phyloP scores from a whole-genome alignment of 2,113 vertebrate genomes.

The Progne subis region DNA sequence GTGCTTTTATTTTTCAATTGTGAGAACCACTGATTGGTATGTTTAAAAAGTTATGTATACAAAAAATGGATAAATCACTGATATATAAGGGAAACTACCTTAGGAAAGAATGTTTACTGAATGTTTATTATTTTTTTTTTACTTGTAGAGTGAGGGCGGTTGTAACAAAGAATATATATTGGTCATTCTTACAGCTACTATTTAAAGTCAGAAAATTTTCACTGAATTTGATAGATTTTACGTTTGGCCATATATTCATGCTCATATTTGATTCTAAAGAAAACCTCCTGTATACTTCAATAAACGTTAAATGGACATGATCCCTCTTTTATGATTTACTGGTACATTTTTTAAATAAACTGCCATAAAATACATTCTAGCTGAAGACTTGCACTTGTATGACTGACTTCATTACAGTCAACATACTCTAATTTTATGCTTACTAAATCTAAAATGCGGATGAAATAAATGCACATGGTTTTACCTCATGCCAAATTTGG shows the following conservation, averaged over 20 bases:
- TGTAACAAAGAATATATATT: conserved; percentile 94
- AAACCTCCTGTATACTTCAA: conserved; percentile 89
- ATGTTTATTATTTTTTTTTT: conserved; percentile 90
- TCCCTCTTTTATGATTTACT: conserved; percentile 88
- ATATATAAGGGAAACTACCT: conserved; percentile 97
- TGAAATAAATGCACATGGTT: conserved; percentile 88
- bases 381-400: conserved; percentile 85
- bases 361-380: conserved; percentile 81
- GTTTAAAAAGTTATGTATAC: conserved; percentile 98
- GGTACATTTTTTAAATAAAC: conserved; percentile 88
- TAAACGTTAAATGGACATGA: conserved; percentile 91
- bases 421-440: conserved; percentile 82
- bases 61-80: conserved; percentile 92
- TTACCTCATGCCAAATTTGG: conserved; percentile 84
- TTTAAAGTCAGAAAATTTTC: conserved; percentile 87
- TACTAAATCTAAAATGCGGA: conserved; percentile 83
- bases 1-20: conserved; percentile 98
- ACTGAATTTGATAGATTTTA: conserved; percentile 85
- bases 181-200: conserved; percentile 91
- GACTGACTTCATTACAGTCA: conserved; percentile 85
- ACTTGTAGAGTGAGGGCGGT: conserved; percentile 87
- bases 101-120: conserved; percentile 98
- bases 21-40: conserved; percentile 99
- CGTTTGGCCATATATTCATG: conserved; percentile 86
- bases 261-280: conserved; percentile 87